These are phyloP conservation scores for Strix occidentalis DNA, from an alignment of 2,797 vertebrate species.

Conservation along the genomic window DNA sequence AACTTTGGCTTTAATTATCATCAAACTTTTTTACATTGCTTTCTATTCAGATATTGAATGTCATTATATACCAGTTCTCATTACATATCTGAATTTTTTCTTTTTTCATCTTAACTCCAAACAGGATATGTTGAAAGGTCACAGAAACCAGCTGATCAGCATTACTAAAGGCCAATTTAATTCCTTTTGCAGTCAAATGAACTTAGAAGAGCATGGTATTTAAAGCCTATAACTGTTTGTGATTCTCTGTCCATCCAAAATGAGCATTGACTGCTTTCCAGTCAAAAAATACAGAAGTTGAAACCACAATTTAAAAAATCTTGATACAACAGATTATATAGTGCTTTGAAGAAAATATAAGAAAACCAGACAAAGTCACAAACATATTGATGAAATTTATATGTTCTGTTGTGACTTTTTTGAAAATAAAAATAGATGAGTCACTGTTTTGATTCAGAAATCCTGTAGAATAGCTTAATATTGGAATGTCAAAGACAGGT, in stretches of 20 bases:
- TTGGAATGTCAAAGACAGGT: neutral
- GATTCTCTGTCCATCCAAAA: neutral
- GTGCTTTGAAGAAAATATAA: neutral
- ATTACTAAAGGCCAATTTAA: constrained; percentile 60
- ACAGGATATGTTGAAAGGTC: constrained; percentile 58
- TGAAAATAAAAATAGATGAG: neutral
- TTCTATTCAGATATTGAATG: constrained; percentile 30
- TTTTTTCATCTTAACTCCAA: constrained; percentile 19
- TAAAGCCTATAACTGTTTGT: neutral
- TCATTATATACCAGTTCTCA: constrained; percentile 26
- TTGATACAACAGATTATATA: neutral
- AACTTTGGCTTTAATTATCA: constrained; percentile 48
- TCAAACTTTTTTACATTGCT: constrained; percentile 21
- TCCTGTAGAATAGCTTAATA: neutral
- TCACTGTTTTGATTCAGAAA: constrained; percentile 8
- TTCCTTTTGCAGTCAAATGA: constrained; percentile 53
- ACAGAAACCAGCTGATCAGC: constrained; percentile 44
- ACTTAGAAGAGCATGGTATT: constrained; percentile 55
- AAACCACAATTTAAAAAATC: neutral
- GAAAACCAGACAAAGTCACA: neutral
- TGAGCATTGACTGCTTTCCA: neutral
- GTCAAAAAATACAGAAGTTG: neutral
- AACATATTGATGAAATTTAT: neutral
- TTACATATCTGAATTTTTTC: constrained; percentile 1
- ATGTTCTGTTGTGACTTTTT: neutral